Conservation (phyloP, 2,113 vertebrate species). For the Planiliza haematocheilus region DNA sequence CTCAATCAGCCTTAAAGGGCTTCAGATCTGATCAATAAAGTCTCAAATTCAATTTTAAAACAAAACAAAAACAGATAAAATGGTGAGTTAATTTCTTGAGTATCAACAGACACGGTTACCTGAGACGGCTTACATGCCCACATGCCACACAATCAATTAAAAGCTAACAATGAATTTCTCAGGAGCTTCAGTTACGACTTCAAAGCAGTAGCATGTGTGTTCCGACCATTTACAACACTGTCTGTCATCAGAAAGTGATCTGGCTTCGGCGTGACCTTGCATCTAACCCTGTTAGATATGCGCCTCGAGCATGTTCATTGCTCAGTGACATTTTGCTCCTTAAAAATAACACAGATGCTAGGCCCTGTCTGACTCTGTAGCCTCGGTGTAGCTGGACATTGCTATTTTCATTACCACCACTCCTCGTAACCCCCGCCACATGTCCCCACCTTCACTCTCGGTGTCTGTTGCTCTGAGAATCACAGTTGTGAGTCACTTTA, state of each 20-base stretch:
- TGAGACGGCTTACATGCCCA: neutral
- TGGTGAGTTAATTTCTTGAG: neutral
- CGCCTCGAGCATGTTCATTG: conserved; percentile 71
- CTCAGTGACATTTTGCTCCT: conserved; percentile 80
- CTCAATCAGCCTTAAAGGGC: too few relatives aligned
- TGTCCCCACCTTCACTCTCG: conserved; percentile 5
- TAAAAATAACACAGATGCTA: conserved; percentile 84
- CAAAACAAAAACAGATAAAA: too few relatives aligned
- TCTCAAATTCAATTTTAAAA: too few relatives aligned
- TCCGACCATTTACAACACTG: conserved; percentile 47
- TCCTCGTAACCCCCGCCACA: conserved; percentile 4
- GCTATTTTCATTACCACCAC: conserved; percentile 74
- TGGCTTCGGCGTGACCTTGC: conserved; percentile 67
- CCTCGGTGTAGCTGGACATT: conserved; percentile 45
- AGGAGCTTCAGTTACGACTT: conserved; percentile 36
- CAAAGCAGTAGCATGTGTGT: conserved; percentile 53
- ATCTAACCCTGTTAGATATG: conserved; percentile 71
- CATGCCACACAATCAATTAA: conserved; percentile 8
- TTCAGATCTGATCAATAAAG: too few relatives aligned
- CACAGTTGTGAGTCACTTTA: conserved; percentile 68
- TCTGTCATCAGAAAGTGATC: conserved; percentile 62
- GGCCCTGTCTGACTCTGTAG: conserved; percentile 41
- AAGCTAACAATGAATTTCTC: conserved; percentile 11
- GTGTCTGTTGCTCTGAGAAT: conserved; percentile 47
- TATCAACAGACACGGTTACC: neutral